Evolutionary conservation across 2,113 vertebrate genomes (phyloP).

Genomic region (Protobothrops flavoviridis): DNA sequence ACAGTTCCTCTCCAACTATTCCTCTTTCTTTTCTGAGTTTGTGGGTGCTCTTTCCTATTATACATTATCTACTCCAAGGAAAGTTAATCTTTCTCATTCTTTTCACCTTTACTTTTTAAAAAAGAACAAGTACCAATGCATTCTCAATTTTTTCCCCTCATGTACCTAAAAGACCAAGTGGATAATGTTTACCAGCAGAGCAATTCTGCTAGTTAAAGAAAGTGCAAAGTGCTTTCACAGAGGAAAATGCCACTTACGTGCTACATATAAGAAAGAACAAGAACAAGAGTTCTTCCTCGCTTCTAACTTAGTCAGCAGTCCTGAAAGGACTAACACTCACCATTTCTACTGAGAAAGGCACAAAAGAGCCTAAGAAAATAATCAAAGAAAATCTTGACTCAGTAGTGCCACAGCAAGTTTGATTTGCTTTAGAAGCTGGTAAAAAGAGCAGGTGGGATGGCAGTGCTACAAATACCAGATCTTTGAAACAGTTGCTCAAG

Average conservation of each 20-base stretch:
- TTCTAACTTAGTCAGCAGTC: neutral
- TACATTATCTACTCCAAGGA: neutral
- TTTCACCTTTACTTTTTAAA: neutral
- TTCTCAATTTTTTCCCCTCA: neutral
- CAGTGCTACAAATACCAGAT: neutral
- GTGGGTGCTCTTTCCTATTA: neutral
- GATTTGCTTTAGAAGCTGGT: neutral
- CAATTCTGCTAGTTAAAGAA: neutral
- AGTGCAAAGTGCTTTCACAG: neutral
- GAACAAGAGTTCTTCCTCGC: neutral
- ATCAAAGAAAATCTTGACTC: neutral
- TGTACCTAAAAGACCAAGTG: neutral
- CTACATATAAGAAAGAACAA: constrained; percentile 10
- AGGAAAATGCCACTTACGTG: neutral
- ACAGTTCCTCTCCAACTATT: neutral
- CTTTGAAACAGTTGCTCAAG: neutral
- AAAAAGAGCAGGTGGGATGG: neutral
- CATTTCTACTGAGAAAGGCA: neutral
- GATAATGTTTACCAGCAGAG: neutral
- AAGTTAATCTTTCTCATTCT: neutral
- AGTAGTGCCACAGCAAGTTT: neutral
- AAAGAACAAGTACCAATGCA: neutral
- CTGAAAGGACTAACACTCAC: neutral
- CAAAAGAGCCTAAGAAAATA: neutral
- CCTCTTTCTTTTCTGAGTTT: neutral